phyloP scores from a whole-genome alignment of 2,888 invertebrate genomes.

The Mesorhabditis spiculigera region DNA sequence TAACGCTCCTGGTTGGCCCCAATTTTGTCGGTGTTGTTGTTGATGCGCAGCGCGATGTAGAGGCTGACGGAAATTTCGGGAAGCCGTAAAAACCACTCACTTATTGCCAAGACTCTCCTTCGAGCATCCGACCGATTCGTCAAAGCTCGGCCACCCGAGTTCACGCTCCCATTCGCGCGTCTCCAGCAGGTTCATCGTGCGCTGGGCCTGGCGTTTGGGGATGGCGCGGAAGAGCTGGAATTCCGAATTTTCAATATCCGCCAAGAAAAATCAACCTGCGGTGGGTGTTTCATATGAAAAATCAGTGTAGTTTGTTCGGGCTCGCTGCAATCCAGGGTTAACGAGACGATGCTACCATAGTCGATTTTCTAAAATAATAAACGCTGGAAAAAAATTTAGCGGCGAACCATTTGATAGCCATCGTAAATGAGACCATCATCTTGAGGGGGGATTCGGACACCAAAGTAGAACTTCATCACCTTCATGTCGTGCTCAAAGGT shows the following conservation, averaged over 20 bases:
- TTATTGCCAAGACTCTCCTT: constrained; percentile 17
- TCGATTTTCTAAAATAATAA: constrained; percentile 7
- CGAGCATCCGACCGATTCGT: constrained; percentile 26
- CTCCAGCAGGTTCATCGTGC: constrained; percentile 17
- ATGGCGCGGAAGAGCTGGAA: constrained; percentile 32
- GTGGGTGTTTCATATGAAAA: constrained; percentile 31
- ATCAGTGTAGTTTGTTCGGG: constrained; percentile 20
- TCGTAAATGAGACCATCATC: constrained; percentile 30
- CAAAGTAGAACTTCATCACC: constrained; percentile 28
- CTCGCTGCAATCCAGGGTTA: constrained; percentile 24
- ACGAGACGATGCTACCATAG: constrained; percentile 11
- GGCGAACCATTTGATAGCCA: constrained; percentile 28
- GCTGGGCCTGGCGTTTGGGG: constrained; percentile 19
- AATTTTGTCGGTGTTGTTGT: too few relatives aligned
- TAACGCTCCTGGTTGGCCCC: too few relatives aligned
- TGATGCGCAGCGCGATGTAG: too few relatives aligned
- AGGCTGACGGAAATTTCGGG: too few relatives aligned
- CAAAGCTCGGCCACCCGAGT: constrained; percentile 26
- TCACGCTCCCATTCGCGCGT: constrained; percentile 15
- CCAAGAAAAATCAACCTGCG: constrained; percentile 17
- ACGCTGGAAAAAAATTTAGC: constrained; percentile 17
- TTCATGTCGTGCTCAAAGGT: constrained; percentile 39
- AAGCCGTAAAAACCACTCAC: not conserved
- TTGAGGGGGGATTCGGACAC: constrained; percentile 16
- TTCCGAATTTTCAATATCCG: not conserved